phyloP scores from a whole-genome alignment of 1,140 invertebrate species.

The Lepidotrigona ventralis region DNA sequence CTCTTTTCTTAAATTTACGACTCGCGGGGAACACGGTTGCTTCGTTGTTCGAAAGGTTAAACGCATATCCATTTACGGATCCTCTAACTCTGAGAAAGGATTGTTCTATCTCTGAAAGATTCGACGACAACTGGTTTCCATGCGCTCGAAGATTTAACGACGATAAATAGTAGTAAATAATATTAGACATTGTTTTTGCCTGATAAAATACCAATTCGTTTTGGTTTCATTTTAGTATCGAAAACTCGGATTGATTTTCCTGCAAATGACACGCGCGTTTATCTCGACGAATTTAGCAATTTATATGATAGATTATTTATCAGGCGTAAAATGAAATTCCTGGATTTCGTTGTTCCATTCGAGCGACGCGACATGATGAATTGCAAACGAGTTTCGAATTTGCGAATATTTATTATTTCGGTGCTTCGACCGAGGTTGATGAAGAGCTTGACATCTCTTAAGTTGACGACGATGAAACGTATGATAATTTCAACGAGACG shows the following conservation, averaged over 20 bases:
- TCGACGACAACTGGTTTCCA: neutral
- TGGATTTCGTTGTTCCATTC: neutral
- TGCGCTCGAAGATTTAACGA: no score
- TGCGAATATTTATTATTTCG: neutral
- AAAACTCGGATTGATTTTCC: neutral
- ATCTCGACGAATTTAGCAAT: neutral
- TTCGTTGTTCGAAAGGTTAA: neutral
- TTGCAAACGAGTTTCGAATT: neutral
- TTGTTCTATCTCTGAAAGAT: conserved; percentile 10
- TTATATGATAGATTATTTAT: neutral
- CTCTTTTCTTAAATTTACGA: neutral
- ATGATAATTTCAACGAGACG: no score
- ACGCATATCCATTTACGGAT: neutral
- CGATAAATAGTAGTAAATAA: no score
- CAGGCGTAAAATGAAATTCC: neutral
- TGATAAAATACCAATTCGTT: no score
- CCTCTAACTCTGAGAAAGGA: neutral
- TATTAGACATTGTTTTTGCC: no score
- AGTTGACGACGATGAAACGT: neutral
- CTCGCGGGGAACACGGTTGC: neutral
- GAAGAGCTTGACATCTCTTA: neutral
- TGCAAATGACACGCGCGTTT: neutral
- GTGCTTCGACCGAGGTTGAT: neutral
- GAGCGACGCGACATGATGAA: neutral
- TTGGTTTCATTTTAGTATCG: no score